These are phyloP conservation scores for Chloromyia formosa DNA, from an alignment of 2,888 invertebrate genomes.

Conservation along the genomic window DNA sequence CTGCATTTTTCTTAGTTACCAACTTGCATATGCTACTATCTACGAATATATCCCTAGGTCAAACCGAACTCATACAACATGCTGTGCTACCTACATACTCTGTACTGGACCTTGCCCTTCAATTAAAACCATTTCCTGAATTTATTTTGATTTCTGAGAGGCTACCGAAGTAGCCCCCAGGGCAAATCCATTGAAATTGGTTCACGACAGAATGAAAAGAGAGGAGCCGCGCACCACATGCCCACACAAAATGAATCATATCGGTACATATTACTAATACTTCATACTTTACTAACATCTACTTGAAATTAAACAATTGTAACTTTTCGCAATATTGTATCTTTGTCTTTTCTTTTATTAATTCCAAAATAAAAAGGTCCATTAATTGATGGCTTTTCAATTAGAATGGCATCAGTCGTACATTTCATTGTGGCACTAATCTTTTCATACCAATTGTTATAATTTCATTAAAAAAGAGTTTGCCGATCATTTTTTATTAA, in stretches of 20 bases:
- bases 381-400: conserved; percentile 1
- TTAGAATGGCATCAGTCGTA: conserved; percentile 1
- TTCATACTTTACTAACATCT: too few relatives aligned
- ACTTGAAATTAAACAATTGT: neutral
- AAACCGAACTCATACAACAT: neutral
- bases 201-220: too few relatives aligned
- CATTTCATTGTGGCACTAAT: conserved; percentile 28
- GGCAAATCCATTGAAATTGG: neutral
- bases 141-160: conserved; percentile 16
- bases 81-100: neutral
- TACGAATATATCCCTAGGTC: too few relatives aligned
- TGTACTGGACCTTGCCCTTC: conserved; percentile 6
- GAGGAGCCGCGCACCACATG: too few relatives aligned
- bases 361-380: neutral
- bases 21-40: too few relatives aligned
- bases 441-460: conserved; percentile 10
- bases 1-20: too few relatives aligned
- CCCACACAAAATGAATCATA: too few relatives aligned
- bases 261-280: too few relatives aligned
- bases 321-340: neutral
- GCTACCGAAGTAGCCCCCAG: neutral
- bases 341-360: too few relatives aligned
- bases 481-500: neutral
- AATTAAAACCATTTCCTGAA: conserved; percentile 18
- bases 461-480: conserved; percentile 1